These are phyloP conservation scores for Tinamus major DNA, from an alignment of 2,797 vertebrate genomes.

Conservation along the genomic window DNA sequence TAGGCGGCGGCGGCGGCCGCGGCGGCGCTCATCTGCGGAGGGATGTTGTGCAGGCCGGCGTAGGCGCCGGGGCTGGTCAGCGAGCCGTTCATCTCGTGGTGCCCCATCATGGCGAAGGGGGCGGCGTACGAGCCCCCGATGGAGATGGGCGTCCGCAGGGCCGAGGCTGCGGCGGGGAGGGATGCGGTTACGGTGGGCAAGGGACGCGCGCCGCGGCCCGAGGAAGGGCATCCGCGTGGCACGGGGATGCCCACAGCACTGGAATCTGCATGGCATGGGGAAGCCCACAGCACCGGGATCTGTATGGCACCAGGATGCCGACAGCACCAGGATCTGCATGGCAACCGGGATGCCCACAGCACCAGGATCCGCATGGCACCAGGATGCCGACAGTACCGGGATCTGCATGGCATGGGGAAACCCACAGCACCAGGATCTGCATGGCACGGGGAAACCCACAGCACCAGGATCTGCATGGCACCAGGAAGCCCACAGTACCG, in stretches of 20 bases:
- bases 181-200: neutral
- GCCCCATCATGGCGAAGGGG: constrained; percentile 96
- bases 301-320: neutral
- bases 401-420: too few species aligned
- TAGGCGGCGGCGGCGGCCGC: constrained; percentile 87
- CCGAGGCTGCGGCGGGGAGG: constrained; percentile 79
- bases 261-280: neutral
- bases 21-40: constrained; percentile 92
- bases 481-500: too few species aligned
- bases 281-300: too few species aligned
- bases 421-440: too few species aligned
- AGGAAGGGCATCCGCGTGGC: neutral
- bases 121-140: constrained; percentile 88
- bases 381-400: too few species aligned
- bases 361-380: too few species aligned
- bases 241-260: neutral
- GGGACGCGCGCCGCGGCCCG: rapidly evolving
- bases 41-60: constrained; percentile 90
- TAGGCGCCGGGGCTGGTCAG: constrained; percentile 91
- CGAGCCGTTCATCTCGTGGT: constrained; percentile 95
- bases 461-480: neutral
- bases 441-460: neutral
- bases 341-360: too few species aligned
- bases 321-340: too few species aligned
- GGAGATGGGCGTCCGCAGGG: constrained; percentile 91